Evolutionary conservation across 2,797 vertebrate genomes (phyloP), one percentile per base, ranked within the genome.

Genomic region (Parauchenoglanis punctatus): DNA sequence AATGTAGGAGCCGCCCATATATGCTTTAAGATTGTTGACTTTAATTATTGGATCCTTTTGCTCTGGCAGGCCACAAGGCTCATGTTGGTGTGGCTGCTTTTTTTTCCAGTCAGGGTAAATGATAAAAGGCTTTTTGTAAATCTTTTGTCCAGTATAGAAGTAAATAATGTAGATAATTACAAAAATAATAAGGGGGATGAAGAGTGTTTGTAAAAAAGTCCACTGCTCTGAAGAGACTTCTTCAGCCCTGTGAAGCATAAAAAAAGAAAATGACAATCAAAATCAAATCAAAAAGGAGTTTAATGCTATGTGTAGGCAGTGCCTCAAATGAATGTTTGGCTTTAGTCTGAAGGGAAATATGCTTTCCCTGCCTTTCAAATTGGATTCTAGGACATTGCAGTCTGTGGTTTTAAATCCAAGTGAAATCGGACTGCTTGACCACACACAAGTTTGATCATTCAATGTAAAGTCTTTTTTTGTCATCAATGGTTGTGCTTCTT

Each of bases 1-100:
- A 11, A 90, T 12, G 23, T 91, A 90, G 2, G 89, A 90, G 23
- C 83, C 52, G 1, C 70, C 81, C 68, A 88, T 17, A 12, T 89
- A 90, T 15, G 89, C 80, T 73, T 88, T 73, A 0, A 46, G 25
- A 18, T 35, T 28, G 4, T 2, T n/a, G 1, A 92, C 83, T 59
- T 86, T 85, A 28, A 90, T 56, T n/a, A 91, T 58, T 4, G 83
- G 68, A 1, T 77, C 17, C 1, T 78, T 72, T 8, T 86, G 17
- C 2, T 86, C 87, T 17, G 20, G 52, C 17, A 83, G 1, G 0
- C 72, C 63, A 70, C 89, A 90, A 10, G 2, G 52, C 2, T 35
- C 35, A 35, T 35, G 35, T 35, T 1, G 35, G 35, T 35, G 1
- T 5, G 28, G 3, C 4, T 2, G 49, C 10, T 58, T 59, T 8